Evolutionary conservation across 2,888 invertebrate species (phyloP).

Genomic region (Aphodius sticticus): DNA sequence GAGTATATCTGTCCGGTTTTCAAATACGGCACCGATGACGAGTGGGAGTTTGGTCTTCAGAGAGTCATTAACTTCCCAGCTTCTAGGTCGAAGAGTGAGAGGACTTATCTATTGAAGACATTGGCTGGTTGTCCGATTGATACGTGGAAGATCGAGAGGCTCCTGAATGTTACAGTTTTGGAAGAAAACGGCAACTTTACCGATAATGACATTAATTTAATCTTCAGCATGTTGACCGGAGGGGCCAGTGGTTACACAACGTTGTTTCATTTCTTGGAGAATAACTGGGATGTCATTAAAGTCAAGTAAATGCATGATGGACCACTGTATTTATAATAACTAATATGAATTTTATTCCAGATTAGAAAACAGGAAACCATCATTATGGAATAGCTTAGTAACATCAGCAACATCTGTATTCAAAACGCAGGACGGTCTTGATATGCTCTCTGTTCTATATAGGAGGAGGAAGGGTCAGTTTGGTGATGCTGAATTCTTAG

Average conservation of each 20-base stretch:
- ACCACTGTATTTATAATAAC: background rate
- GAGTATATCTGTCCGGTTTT: conserved; percentile 83
- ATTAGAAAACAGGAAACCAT: conserved; percentile 69
- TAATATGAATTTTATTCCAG: conserved; percentile 55
- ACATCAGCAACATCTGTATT: conserved; percentile 78
- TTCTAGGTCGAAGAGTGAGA: conserved; percentile 74
- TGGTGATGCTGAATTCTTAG: conserved; percentile 76
- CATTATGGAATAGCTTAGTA: conserved; percentile 79
- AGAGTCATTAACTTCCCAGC: conserved; percentile 79
- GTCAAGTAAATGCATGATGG: conserved; percentile 63
- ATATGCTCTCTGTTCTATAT: conserved; percentile 73
- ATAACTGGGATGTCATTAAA: conserved; percentile 76
- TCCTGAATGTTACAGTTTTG: conserved; percentile 74
- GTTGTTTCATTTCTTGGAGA: conserved; percentile 73
- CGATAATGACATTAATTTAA: conserved; percentile 77
- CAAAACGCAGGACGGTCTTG: conserved; percentile 76
- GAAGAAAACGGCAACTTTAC: conserved; percentile 77
- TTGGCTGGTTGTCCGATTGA: conserved; percentile 82
- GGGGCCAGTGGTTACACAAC: conserved; percentile 76
- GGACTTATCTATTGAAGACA: conserved; percentile 80
- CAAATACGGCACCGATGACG: conserved; percentile 80
- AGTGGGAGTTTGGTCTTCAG: conserved; percentile 84
- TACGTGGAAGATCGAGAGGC: conserved; percentile 70
- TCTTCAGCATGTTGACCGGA: conserved; percentile 78
- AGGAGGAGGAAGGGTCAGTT: conserved; percentile 71